Conservation (phyloP, 2,888 invertebrate species). For the Caenorhabditis macrosperma region DNA sequence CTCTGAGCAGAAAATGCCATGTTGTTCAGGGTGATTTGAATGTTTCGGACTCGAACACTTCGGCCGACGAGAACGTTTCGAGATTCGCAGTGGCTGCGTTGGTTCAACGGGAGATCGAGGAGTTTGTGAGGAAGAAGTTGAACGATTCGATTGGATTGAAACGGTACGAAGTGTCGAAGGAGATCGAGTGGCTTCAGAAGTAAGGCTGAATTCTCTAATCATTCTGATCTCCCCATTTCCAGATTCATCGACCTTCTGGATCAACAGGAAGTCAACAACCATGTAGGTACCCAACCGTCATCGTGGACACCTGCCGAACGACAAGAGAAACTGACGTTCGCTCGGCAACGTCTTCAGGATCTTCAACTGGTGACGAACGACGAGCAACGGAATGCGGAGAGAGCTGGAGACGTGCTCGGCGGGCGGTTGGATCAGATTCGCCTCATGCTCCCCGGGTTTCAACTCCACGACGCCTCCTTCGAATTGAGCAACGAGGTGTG, state of each 20-base stretch:
- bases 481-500: not conserved
- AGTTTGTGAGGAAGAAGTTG: constrained; percentile 12
- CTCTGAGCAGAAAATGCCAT: no score
- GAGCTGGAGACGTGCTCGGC: not conserved
- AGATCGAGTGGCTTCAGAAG: constrained; percentile 31
- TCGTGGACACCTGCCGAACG: not conserved
- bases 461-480: not conserved
- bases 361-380: not conserved
- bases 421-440: not conserved
- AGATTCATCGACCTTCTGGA: constrained; percentile 13
- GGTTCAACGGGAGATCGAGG: constrained; percentile 7
- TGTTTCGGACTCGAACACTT: no score
- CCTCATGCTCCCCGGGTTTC: not conserved
- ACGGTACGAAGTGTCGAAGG: not conserved
- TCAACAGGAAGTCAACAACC: constrained; percentile 5
- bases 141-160: constrained; percentile 15
- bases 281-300: not conserved
- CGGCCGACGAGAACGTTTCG: not conserved
- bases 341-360: not conserved
- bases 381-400: not conserved
- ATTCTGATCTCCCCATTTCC: not conserved
- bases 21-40: no score
- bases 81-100: not conserved
- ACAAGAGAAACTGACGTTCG: not conserved
- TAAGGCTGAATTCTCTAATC: not conserved